These are phyloP conservation scores for Druceiella hillmani DNA, from an alignment of 2,888 invertebrate genomes.

Conservation along the genomic window DNA sequence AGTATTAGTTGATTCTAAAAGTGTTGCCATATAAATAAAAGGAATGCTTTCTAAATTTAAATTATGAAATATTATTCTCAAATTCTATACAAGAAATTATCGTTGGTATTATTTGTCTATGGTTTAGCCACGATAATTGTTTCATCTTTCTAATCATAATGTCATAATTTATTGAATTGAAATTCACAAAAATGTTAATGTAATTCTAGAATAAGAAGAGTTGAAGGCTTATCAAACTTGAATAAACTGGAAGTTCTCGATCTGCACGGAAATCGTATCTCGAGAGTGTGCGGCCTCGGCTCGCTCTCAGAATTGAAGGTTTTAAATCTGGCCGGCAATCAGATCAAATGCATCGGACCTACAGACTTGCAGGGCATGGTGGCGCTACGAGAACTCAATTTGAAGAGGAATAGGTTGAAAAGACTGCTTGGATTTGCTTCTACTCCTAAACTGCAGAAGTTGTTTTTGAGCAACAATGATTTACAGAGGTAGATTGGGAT, in stretches of 20 bases:
- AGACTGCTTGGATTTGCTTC: conserved; percentile 77
- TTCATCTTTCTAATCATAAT: too few species aligned
- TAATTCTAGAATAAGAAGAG: conserved; percentile 65
- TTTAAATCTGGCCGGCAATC: conserved; percentile 89
- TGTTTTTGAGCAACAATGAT: conserved; percentile 80
- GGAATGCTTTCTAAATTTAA: too few species aligned
- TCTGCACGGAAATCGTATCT: conserved; percentile 88
- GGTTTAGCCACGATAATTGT: too few species aligned
- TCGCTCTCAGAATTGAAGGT: conserved; percentile 76
- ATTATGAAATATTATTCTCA: too few species aligned
- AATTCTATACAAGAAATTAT: too few species aligned
- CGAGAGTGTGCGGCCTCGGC: conserved; percentile 63
- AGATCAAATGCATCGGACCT: conserved; percentile 69
- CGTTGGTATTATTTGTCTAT: too few species aligned
- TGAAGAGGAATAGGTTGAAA: conserved; percentile 78
- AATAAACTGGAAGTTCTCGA: conserved; percentile 84
- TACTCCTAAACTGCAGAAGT: conserved; percentile 67
- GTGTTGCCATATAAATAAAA: too few species aligned
- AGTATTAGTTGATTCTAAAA: too few species aligned
- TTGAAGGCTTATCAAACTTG: conserved; percentile 69
- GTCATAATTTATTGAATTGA: too few species aligned
- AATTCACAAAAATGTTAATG: too few species aligned
- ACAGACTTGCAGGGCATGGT: conserved; percentile 74
- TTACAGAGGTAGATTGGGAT: conserved; percentile 51
- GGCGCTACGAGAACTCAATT: conserved; percentile 79